phyloP scores from a whole-genome alignment of 2,113 vertebrate species.

The Odontophorus gujanensis region DNA sequence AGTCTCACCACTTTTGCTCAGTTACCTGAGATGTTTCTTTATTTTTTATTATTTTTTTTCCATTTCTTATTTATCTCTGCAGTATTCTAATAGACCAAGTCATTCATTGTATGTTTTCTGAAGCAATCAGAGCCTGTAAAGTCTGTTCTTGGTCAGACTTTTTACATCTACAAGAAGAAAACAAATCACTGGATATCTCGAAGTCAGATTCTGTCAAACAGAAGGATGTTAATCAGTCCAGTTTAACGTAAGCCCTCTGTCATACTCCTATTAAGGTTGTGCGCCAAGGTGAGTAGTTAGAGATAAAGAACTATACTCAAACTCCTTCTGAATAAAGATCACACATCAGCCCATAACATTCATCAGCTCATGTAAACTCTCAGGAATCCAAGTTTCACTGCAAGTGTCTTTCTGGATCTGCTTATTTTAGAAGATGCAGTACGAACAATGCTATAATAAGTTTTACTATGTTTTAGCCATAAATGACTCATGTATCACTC shows the following conservation, averaged over 20 bases:
- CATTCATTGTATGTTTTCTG: not conserved
- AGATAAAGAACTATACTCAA: not conserved
- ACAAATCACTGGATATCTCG: conserved; percentile 3
- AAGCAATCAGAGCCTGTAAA: not conserved
- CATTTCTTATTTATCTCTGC: not conserved
- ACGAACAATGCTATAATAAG: conserved; percentile 33
- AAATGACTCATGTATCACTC: conserved; percentile 38
- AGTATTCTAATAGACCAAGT: not conserved
- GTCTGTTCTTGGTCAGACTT: conserved; percentile 25
- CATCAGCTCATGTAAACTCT: not conserved
- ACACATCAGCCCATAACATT: not conserved
- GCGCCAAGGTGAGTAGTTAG: not conserved
- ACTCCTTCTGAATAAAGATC: conserved; percentile 11
- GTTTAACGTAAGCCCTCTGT: conserved; percentile 9
- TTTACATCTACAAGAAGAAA: not conserved
- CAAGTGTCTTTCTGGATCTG: conserved; percentile 16
- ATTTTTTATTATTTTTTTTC: not conserved
- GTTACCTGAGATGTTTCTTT: not conserved
- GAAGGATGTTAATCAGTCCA: not conserved
- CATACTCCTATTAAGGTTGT: not conserved
- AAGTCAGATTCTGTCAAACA: conserved; percentile 4
- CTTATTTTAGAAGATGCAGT: conserved; percentile 34
- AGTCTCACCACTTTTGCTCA: not conserved
- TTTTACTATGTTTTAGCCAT: conserved; percentile 48
- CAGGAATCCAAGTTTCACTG: conserved; percentile 2